Evolutionary conservation across 2,888 invertebrate species (phyloP), one percentile per base, ranked within the genome.

Genomic region (Cephus spinipes): DNA sequence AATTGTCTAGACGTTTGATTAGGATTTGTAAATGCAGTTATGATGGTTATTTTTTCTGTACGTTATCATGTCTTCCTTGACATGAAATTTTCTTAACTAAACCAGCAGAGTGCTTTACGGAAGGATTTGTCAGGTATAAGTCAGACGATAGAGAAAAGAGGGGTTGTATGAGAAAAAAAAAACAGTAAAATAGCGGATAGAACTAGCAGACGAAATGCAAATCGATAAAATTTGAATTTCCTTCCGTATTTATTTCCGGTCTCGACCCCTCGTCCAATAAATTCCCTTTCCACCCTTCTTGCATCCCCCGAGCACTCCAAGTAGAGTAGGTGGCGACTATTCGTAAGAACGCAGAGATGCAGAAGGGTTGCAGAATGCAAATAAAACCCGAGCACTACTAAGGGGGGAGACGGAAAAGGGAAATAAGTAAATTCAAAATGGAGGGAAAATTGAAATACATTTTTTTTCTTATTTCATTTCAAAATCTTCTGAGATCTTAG

Each of bases 21-120:
- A 23, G 9, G 2, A 23, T 55, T 23, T 55, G 4, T 6, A 9
- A 1, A 4, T 9, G 55, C 55, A 23, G 15, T 23, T 55, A 6
- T 9, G 2, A 23, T 23, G 23, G 55, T 23, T 23, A 9, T 23
- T 15, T 15, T 15, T 55, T 23, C 15, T 76, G 79, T 76, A 73
- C 73, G 76, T 73, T 71, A 74, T 33, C 73, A 76, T 71, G 76
- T 69, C 71, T 75, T 76, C 71, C 77, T 75, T 75, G 78, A 76
- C 75, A 73, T 75, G 75, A 73, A 78, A 78, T 75, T 74, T 33
- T 73, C 68, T 35, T 36, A 71, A 68, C 12, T 23, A 55, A 34
- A 73, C 71, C 55, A 55, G 55, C 55, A 55, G 55, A 55, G 23
- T 23, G 55, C 23, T 55, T 55, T 6, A 31, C 4, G 31, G 32